Conservation (phyloP, 2,113 vertebrate species). For the Nothocercus julius region DNA sequence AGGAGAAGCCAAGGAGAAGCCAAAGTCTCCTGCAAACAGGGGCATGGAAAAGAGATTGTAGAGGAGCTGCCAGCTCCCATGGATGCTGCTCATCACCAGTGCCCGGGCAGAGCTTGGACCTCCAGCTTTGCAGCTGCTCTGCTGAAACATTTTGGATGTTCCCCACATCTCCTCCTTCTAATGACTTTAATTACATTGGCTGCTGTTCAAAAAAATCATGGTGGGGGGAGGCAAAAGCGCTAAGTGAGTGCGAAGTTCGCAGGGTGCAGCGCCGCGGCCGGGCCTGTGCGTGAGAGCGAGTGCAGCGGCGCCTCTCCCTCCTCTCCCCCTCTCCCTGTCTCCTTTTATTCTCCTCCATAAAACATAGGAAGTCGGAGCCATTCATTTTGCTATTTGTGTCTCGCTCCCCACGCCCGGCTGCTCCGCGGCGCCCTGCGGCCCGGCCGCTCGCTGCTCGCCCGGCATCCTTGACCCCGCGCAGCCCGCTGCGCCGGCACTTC, state of each 20-base stretch:
- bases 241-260: no score
- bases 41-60: not conserved
- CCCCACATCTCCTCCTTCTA: slow-evolving; percentile 27
- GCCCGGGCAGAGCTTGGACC: not conserved
- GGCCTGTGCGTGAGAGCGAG: not conserved
- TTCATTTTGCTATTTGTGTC: slow-evolving; percentile 75
- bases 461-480: slow-evolving; percentile 79
- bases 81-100: not conserved
- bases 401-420: slow-evolving; percentile 54
- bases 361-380: slow-evolving; percentile 68
- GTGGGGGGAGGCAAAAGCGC: not conserved
- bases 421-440: slow-evolving; percentile 59
- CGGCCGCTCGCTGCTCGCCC: slow-evolving; percentile 34
- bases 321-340: slow-evolving; percentile 14
- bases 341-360: slow-evolving; percentile 28
- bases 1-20: fast-evolving
- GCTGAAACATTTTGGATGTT: slow-evolving; percentile 11
- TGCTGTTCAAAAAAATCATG: slow-evolving; percentile 34
- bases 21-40: not conserved
- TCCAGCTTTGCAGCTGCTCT: slow-evolving; percentile 39
- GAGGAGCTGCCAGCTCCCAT: not conserved
- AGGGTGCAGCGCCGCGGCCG: not conserved
- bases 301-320: not conserved
- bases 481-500: slow-evolving; percentile 77
- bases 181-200: not conserved